Evolutionary conservation across 2,797 vertebrate genomes (phyloP), one percentile per base, ranked within the genome.

Genomic region (Antennarius maculatus): DNA sequence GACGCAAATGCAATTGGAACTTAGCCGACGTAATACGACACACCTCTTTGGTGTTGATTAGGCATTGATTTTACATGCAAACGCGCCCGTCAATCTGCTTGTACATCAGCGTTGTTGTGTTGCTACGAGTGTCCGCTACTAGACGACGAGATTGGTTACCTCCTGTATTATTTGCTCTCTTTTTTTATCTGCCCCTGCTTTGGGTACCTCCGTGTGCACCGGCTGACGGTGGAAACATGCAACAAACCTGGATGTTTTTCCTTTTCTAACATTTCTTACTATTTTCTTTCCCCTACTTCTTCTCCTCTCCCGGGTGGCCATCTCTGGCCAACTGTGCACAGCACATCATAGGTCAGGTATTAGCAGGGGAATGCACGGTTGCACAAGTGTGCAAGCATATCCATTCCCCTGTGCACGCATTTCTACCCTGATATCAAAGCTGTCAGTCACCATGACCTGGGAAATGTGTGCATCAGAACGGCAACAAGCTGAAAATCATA

Each of bases 401-500:
- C 51, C 27, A 9, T 43, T 71, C 65, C 74, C 76, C 59, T 27
- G 5, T 64, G 67, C 71, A 54, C 71, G 12, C 69, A n/a, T 54
- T 74, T 83, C 77, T 79, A 45, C 8, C 49, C 68, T 43, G 74
- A 85, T 77, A 74, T 68, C 58, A n/a, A 37, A 75, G 74, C 88
- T 91, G 93, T 91, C 91, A 89, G 76, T 93, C 88, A 90, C 6
- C 64, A 79, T 61, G 72, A 81, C 63, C 73, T 65, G 81, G 79
- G 71, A 78, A 87, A 86, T 75, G 69, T 49, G 80, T 61, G 70
- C 64, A 76, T 81, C 72, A 79, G 74, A 72, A 51, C 67, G 48
- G 67, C 76, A 88, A 86, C 79, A 84, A 63, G 70, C 75, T 55
- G 80, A 73, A 84, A 77, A 90, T 84, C 82, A 85, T 74, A 88